Evolutionary conservation across 2,888 invertebrate genomes (phyloP).

Genomic region (Drosophila formosana): DNA sequence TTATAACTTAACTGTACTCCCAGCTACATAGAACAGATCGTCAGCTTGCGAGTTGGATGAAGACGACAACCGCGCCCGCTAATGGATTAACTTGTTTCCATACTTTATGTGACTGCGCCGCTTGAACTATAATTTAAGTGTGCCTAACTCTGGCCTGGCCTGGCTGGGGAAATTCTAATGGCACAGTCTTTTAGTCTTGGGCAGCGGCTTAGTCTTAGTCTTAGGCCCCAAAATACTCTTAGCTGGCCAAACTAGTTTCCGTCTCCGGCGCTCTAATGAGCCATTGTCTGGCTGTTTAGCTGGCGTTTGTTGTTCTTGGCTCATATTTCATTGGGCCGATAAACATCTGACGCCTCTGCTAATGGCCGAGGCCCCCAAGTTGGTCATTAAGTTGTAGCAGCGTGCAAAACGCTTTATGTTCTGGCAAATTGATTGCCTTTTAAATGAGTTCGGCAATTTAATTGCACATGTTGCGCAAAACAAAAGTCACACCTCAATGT

Average conservation of each 20-base stretch:
- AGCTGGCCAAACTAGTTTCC: conserved; percentile 53
- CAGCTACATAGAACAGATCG: conserved; percentile 23
- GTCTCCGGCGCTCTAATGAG: conserved; percentile 59
- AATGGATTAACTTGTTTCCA: conserved; percentile 79
- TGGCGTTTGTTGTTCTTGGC: conserved; percentile 32
- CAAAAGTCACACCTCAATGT: conserved; percentile 13
- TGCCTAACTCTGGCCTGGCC: conserved; percentile 2
- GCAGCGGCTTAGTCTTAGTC: conserved; percentile 27
- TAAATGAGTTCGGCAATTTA: conserved; percentile 54
- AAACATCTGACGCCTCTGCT: conserved; percentile 72
- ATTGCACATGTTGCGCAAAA: conserved; percentile 34
- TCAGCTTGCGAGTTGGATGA: conserved; percentile 13
- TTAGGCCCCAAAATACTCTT: conserved; percentile 21
- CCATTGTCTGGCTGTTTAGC: conserved; percentile 63
- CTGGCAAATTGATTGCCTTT: conserved; percentile 56
- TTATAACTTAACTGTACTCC: conserved; percentile 58
- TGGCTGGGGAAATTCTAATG: conserved; percentile 45
- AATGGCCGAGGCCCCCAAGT: conserved; percentile 42
- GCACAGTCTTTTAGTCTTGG: conserved; percentile 41
- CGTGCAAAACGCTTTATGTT: conserved; percentile 48
- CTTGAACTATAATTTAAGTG: conserved; percentile 61
- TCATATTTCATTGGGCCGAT: conserved; percentile 71
- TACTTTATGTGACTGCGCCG: conserved; percentile 61
- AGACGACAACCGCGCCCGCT: conserved; percentile 55
- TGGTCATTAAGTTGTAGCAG: conserved; percentile 47